Base-by-base conservation (phyloP, 2,888 invertebrate species). In the Unio delphinus region DNA sequence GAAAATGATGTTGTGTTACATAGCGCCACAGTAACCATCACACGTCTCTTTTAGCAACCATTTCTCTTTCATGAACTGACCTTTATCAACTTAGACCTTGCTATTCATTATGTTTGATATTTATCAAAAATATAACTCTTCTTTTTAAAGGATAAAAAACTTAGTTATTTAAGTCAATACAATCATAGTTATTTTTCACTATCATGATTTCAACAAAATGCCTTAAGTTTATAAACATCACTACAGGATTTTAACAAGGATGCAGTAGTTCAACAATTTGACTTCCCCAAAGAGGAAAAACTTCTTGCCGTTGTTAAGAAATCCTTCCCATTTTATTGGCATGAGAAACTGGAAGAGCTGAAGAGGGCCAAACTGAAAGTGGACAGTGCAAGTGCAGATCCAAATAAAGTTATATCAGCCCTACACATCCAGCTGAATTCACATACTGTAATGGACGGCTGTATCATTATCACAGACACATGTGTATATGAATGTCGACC, bases 401-500 rank as follows among this genome's bases (percentile, higher is more conserved):
- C 57, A 45, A 54, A 73, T 58, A 64, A 72, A 72, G 61, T 59
- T 57, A 45, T 77, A n/a, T 76, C 73, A 55, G 76, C 81, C 28
- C 68, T 80, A 56, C 79, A 77, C 54, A 83, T 88, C 28, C 81
- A 81, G 7, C 70, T 88, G 58, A 78, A 80, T 30, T 75, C 81
- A 23, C 86, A 87, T 70, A 87, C 88, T 8, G 88, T 87, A 17
- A 77, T 88, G 23, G 86, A 89, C 76, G 89, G 88, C 4, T 93
- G 93, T 87, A 88, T 93, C 68, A 87, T 93, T 75, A 91, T 94
- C 61, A 93, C 93, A 26, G 92, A 92, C 87, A 89, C 88, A 79
- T 92, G 92, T 78, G 91, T 93, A 65, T 93, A 93, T 88, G 92
- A 92, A 89, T 89, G 93, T 74, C 87, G 90, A 75, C 89, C 93